Base-by-base conservation (phyloP, 2,888 invertebrate species). In the Andrena praecox region DNA sequence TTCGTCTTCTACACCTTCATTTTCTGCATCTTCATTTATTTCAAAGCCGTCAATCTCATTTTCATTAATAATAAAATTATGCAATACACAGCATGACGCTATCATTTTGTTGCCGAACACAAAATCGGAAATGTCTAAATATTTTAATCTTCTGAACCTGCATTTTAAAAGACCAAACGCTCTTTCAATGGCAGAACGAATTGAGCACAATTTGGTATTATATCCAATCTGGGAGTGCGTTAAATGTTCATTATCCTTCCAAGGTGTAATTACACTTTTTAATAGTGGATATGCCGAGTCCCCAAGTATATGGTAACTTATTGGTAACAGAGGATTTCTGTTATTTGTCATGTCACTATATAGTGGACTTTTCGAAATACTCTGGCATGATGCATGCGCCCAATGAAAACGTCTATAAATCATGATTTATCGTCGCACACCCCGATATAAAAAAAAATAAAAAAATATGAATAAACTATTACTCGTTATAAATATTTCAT, bases 321-420 rank as follows among this genome's bases (percentile, higher is more conserved):
- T 6, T 16, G 50, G n/a, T 50, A 50, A 16, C 50, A 50, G 2
- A 35, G 35, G 35, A 50, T 50, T 50, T 50, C 50, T n/a, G 35
- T 10, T 35, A 50, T 6, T 50, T n/a, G n/a, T 50, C 7, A 50
- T n/a, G n/a, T 50, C n/a, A n/a, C n/a, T 16, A 50, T 50, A 50
- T 50, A 50, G n/a, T 50, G n/a, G 50, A n/a, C 50, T 50, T 50
- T 50, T n/a, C 50, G 16, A 50, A 50, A 50, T 50, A 50, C 50
- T n/a, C 50, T 2, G 2, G 50, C 50, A n/a, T 50, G n/a, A n/a
- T 50, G 50, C n/a, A 50, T 50, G 50, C 50, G 50, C 50, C 50
- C 50, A 50, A 50, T 50, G 50, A 50, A 50, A 16, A 50, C 50
- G 50, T 50, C n/a, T 5, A n/a, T 50, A 50, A 50, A 50, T 6